Conservation (phyloP, 2,888 invertebrate genomes). For the Caenorhabditis virilis region DNA sequence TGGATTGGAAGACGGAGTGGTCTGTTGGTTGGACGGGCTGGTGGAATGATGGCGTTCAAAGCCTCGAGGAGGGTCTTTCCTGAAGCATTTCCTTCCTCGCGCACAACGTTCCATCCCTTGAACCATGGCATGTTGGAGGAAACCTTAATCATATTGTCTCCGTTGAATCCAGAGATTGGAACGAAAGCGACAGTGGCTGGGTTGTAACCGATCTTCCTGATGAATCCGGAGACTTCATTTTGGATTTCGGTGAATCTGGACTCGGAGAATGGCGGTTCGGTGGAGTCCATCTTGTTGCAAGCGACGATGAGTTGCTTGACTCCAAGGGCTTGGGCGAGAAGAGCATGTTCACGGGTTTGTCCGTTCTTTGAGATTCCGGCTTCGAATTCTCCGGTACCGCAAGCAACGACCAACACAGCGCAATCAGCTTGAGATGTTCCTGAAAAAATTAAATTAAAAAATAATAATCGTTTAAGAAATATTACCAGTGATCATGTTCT, state of each 20-base stretch:
- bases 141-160: slow-evolving; percentile 98
- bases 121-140: slow-evolving; percentile 89
- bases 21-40: too few relatives aligned
- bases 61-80: too few relatives aligned
- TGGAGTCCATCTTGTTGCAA: slow-evolving; percentile 99
- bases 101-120: too few relatives aligned
- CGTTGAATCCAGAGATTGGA: slow-evolving; percentile 99
- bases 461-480: neutral
- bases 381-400: slow-evolving; percentile 98
- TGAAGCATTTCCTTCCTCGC: too few relatives aligned
- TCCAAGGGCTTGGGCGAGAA: slow-evolving; percentile 95
- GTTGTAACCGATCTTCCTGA: slow-evolving; percentile 99
- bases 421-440: slow-evolving; percentile 80
- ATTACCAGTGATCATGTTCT: slow-evolving; percentile 99
- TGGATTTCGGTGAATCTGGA: slow-evolving; percentile 96
- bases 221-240: slow-evolving; percentile 90
- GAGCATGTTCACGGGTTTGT: slow-evolving; percentile 97
- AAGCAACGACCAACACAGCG: slow-evolving; percentile 96
- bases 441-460: slow-evolving; percentile 15
- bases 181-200: slow-evolving; percentile 95
- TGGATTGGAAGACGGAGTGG: too few relatives aligned
- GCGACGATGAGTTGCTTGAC: slow-evolving; percentile 98
- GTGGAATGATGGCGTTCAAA: too few relatives aligned
- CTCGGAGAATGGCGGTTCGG: slow-evolving; percentile 94
- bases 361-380: slow-evolving; percentile 99